Evolutionary conservation across 2,113 vertebrate genomes (phyloP), one percentile per base, ranked within the genome.

Genomic region (Xenopus laevis): DNA sequence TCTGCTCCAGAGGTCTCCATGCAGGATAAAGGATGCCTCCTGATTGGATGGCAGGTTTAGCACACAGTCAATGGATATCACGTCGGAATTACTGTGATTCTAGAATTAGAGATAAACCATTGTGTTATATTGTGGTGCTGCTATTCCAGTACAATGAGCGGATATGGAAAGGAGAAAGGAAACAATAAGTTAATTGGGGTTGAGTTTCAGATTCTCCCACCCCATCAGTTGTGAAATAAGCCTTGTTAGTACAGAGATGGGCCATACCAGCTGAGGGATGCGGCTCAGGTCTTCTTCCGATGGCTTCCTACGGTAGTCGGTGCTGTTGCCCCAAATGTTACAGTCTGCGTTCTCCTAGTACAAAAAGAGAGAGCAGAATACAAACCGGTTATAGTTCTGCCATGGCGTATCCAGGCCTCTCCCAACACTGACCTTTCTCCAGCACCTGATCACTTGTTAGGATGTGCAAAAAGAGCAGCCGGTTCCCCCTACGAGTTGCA

Each of bases 61-160:
- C 0, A 68, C 59, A 82, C 95, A 97, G 69, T 83, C 81, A 2
- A 95, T 89, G 75, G 79, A 82, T 55, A 94, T 3, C 0, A 91
- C 81, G 0, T 79, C 86, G 0, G 92, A 89, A 82, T 94, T 96
- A 79, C 90, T 94, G 66, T 86, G 87, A 78, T 97, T 96, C 96
- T 98, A 82, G 64, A 77, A 62, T 33, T 78, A 81, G 15, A 40
- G 33, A 40, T 7, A 40, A 40, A 40, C 33, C 33, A 40, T 40
- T 6, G 33, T 40, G 33, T 40, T 40, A 40, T 9, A 7, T 40
- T 6, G 33, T 6, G 33, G 33, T 40, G 33, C 33, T 40, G 33
- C 33, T 40, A 40, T 40, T 40, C 33, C 33, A 40, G 33, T 40
- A 40, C 33, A 40, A 40, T 40, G 33, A 40, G 6, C 6, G 23